phyloP scores from a whole-genome alignment of 1,140 invertebrate genomes.

The Bombyx mandarina region DNA sequence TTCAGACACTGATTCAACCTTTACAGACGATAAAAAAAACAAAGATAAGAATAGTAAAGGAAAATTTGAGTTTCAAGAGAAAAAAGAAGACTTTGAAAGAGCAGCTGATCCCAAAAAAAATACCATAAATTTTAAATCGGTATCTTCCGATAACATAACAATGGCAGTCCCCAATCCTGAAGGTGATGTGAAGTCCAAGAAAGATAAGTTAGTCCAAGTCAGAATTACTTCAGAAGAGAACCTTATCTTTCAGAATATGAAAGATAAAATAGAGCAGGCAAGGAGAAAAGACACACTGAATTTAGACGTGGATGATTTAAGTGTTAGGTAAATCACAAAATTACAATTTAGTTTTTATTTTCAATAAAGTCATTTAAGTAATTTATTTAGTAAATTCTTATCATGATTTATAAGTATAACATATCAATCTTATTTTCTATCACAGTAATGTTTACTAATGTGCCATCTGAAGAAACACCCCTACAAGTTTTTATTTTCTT shows the following conservation, averaged over 20 bases:
- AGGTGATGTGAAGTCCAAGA: slow-evolving; percentile 45
- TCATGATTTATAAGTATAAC: too few relatives aligned
- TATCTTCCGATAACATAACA: slow-evolving; percentile 49
- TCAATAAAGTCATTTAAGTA: not conserved
- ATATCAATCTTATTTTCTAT: too few relatives aligned
- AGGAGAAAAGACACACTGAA: slow-evolving; percentile 69
- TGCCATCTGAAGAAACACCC: too few relatives aligned
- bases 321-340: slow-evolving; percentile 58
- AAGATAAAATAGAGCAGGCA: slow-evolving; percentile 37
- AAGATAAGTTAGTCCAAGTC: slow-evolving; percentile 65
- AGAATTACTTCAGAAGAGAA: slow-evolving; percentile 63
- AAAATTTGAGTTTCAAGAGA: slow-evolving; percentile 28
- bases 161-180: slow-evolving; percentile 57
- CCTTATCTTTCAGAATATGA: slow-evolving; percentile 30
- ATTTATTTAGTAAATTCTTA: too few relatives aligned
- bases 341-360: not conserved
- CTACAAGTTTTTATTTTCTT: too few relatives aligned
- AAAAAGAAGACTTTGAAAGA: slow-evolving; percentile 38
- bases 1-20: slow-evolving; percentile 44
- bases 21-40: slow-evolving; percentile 30
- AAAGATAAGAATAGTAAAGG: slow-evolving; percentile 17
- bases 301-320: slow-evolving; percentile 72
- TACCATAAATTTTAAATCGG: slow-evolving; percentile 36
- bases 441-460: too few relatives aligned
- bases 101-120: slow-evolving; percentile 29